phyloP scores from a whole-genome alignment of 2,888 invertebrate genomes.

The Limnephilus lunatus region DNA sequence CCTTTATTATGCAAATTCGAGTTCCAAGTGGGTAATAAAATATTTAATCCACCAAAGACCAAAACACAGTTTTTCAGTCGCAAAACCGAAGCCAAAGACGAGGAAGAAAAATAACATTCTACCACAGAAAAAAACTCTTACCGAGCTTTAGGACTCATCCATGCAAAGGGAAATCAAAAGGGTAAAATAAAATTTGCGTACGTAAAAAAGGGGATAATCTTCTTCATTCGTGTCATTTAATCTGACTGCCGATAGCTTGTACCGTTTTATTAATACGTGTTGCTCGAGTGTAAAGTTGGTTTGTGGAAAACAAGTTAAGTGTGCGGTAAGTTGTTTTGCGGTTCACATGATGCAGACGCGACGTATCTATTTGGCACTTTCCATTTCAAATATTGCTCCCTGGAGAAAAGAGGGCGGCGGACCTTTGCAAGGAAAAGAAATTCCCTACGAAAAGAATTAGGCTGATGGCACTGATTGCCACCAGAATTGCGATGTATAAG shows the following conservation, averaged over 20 bases:
- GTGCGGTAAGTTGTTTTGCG: constrained; percentile 48
- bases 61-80: constrained; percentile 13
- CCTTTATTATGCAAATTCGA: constrained; percentile 31
- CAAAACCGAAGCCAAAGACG: constrained; percentile 2
- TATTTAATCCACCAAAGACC: constrained; percentile 41
- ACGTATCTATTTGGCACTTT: constrained; percentile 57
- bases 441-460: constrained; percentile 26
- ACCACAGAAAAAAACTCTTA: constrained; percentile 6
- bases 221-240: neutral
- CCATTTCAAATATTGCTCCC: constrained; percentile 53
- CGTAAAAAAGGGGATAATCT: neutral
- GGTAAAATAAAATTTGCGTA: neutral
- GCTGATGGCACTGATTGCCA: constrained; percentile 26
- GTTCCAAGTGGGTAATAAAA: constrained; percentile 39
- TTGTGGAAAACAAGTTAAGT: constrained; percentile 30
- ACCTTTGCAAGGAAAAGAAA: neutral
- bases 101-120: constrained; percentile 23
- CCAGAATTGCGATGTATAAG: neutral
- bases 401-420: neutral
- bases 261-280: neutral
- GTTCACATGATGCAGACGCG: constrained; percentile 46
- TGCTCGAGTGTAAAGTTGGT: neutral
- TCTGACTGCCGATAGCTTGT: neutral
- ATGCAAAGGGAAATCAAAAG: neutral
- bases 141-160: neutral